Percentiles rank a stretch among this genome's conserved stretches.
phyloP scores from a whole-genome alignment of 2,797 vertebrate genomes.

The Catamblyrhynchus diadema region DNA sequence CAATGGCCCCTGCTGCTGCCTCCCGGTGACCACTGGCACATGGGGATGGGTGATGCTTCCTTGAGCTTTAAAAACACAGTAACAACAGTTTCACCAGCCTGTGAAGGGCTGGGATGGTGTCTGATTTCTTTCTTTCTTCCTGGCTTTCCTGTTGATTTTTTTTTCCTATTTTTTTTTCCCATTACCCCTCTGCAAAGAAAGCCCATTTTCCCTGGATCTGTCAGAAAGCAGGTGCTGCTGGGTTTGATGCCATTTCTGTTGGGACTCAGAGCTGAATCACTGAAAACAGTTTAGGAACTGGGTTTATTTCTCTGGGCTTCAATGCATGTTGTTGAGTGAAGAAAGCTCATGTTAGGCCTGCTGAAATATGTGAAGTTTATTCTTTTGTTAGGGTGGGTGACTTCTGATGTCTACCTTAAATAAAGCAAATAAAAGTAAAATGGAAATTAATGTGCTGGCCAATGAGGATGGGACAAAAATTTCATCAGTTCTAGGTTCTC shows the following conservation, averaged over 20 bases:
- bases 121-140: not conserved
- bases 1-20: not conserved
- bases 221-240: not conserved
- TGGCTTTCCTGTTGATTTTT: not conserved
- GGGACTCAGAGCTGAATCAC: not conserved
- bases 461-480: not conserved
- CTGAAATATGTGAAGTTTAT: not conserved
- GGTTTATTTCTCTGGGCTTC: not conserved
- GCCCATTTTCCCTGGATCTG: not conserved
- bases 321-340: not conserved
- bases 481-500: not conserved
- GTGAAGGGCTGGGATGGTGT: accelerated
- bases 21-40: not conserved
- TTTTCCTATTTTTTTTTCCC: not conserved
- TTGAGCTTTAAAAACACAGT: not conserved
- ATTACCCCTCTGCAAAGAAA: not conserved
- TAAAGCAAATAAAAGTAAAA: not conserved
- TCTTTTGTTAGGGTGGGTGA: not conserved
- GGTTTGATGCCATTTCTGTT: accelerated
- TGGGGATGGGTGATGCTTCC: not conserved
- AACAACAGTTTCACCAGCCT: not conserved
- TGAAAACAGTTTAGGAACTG: not conserved
- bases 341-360: not conserved
- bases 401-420: not conserved
- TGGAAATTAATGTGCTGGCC: not conserved